Percentiles rank a stretch among this genome's conserved stretches.
Conservation (phyloP, 1,140 invertebrate genomes). For the Rhopalosiphum padi region DNA sequence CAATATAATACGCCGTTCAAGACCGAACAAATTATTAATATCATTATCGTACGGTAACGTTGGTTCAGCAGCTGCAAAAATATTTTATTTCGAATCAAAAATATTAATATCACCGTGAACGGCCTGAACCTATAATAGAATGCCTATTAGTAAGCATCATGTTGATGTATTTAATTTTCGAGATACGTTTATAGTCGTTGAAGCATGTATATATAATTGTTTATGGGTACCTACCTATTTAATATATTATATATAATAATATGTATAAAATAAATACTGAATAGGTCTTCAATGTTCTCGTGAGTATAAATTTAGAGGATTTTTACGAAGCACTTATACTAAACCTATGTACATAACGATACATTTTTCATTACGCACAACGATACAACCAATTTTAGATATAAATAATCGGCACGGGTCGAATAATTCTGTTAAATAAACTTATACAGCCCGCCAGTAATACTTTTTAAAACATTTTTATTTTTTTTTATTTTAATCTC, state of each 20-base stretch:
- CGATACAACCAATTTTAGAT: not conserved
- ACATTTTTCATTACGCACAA: not conserved
- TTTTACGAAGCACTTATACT: not conserved
- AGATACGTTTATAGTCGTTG: not conserved
- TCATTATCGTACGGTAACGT: not conserved
- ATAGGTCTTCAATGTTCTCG: not conserved
- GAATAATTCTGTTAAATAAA: conserved; percentile 18
- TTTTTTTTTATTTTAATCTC: not conserved
- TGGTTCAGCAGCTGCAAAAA: not conserved
- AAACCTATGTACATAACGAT: not conserved
- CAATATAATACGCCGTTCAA: not conserved
- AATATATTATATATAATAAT: too few relatives aligned
- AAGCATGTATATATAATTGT: too few relatives aligned
- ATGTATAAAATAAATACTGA: not conserved
- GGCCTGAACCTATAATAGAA: not conserved
- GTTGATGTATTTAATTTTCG: not conserved
- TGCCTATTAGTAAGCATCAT: not conserved
- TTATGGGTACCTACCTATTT: too few relatives aligned
- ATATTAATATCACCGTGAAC: too few relatives aligned
- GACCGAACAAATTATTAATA: not conserved
- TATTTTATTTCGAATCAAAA: not conserved
- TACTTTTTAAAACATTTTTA: not conserved
- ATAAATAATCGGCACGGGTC: not conserved
- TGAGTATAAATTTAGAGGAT: not conserved
- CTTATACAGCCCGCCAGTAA: not conserved